Percentiles rank a stretch among this genome's conserved stretches.
Evolutionary conservation across 2,113 vertebrate genomes (phyloP).

Genomic region (Hippopotamus amphibius): DNA sequence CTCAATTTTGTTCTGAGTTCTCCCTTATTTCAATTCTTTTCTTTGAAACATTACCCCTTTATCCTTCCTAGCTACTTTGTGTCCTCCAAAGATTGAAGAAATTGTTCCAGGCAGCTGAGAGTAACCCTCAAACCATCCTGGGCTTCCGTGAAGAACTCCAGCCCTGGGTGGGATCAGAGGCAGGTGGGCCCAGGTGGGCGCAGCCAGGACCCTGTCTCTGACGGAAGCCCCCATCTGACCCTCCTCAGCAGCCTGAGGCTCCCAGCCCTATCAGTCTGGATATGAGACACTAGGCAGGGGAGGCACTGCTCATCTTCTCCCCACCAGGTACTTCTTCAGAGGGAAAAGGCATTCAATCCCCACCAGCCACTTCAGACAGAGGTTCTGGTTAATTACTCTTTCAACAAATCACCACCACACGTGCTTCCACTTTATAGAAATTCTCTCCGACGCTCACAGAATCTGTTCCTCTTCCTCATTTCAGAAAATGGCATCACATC

Average conservation of each 20-base stretch:
- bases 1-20: not conserved
- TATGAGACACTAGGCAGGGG: accelerated
- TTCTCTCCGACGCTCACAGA: not conserved
- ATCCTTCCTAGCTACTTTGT: not conserved
- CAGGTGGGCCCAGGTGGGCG: not conserved
- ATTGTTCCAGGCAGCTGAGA: not conserved
- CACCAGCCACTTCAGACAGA: not conserved
- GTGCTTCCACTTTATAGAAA: not conserved
- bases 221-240: not conserved
- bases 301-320: accelerated
- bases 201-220: not conserved
- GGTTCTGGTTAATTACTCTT: not conserved
- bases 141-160: not conserved
- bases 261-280: not conserved
- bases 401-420: not conserved
- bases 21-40: not conserved
- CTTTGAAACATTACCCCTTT: not conserved
- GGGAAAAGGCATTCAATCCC: not conserved
- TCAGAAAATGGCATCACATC: not conserved
- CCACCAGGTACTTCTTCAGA: not conserved
- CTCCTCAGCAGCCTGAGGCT: not conserved
- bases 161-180: not conserved
- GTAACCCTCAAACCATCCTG: not conserved
- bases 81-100: not conserved
- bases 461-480: not conserved